Conservation (phyloP, 2,797 vertebrate genomes). For the Onychomys arenicola region DNA sequence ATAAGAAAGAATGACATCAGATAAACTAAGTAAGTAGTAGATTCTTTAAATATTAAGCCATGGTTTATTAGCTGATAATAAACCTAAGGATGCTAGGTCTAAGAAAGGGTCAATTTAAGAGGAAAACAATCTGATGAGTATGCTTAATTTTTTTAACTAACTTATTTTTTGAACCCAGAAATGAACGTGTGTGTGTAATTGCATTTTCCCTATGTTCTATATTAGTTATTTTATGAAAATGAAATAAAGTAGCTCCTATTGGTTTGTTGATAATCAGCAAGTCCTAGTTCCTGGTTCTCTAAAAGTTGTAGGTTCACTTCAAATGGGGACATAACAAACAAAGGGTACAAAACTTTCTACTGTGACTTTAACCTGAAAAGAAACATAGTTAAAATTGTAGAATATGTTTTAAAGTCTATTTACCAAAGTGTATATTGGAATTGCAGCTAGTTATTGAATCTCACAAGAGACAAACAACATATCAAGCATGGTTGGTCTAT, state of each 20-base stretch:
- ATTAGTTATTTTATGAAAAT: slow-evolving; percentile 55
- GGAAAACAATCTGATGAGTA: background rate
- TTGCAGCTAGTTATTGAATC: background rate
- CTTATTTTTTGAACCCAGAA: slow-evolving; percentile 17
- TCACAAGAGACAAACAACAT: slow-evolving; percentile 37
- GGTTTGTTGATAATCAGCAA: slow-evolving; percentile 2
- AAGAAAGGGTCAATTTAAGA: background rate
- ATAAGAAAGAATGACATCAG: slow-evolving; percentile 32
- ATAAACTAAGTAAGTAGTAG: background rate
- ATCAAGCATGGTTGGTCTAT: background rate
- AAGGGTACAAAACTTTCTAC: background rate
- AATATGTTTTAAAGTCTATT: slow-evolving; percentile 34
- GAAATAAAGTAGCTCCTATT: slow-evolving; percentile 23
- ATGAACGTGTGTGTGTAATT: background rate
- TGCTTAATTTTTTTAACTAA: background rate
- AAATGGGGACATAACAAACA: background rate
- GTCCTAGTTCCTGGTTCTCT: background rate
- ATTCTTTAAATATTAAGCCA: slow-evolving; percentile 16
- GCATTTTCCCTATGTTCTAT: background rate
- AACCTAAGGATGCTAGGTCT: background rate
- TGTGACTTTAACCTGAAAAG: slow-evolving; percentile 44
- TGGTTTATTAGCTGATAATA: slow-evolving; percentile 28
- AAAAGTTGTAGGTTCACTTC: slow-evolving; percentile 39
- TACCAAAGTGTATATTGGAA: background rate
- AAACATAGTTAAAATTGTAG: slow-evolving; percentile 45